Conservation (phyloP, 1,140 invertebrate genomes). For the Drosophila novamexicana region DNA sequence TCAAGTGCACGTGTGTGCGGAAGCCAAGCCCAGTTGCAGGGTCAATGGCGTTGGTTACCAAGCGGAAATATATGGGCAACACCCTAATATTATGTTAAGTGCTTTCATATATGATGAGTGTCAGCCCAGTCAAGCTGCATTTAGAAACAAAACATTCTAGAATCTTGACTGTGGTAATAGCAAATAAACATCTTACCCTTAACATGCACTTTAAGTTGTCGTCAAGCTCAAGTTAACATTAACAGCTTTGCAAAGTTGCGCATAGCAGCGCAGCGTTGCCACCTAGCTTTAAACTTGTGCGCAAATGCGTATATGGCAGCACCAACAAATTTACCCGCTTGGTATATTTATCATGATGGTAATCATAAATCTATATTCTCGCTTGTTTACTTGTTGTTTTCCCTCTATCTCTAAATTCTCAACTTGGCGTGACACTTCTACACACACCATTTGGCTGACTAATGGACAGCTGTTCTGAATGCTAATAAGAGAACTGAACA, state of each 20-base stretch:
- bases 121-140: background rate
- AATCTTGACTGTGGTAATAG: too few species aligned
- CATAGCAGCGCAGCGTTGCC: too few species aligned
- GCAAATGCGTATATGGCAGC: too few species aligned
- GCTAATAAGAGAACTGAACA: constrained; percentile 23
- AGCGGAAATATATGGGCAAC: constrained; percentile 2
- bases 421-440: constrained; percentile 12
- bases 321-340: background rate
- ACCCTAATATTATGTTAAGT: constrained; percentile 2
- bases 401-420: background rate
- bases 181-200: too few species aligned
- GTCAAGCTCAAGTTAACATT: too few species aligned
- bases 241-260: too few species aligned
- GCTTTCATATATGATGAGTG: constrained; percentile 1
- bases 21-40: constrained; percentile 9
- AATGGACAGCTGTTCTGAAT: constrained; percentile 27
- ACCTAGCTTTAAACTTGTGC: too few species aligned
- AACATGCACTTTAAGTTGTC: too few species aligned
- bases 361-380: too few species aligned
- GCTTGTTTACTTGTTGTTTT: too few species aligned
- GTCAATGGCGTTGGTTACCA: constrained; percentile 24
- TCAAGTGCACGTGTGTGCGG: constrained; percentile 26
- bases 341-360: background rate
- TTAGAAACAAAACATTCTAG: too few species aligned
- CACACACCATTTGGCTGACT: constrained; percentile 18